A percentile compares a stretch with the other conserved stretches of the same genome.
Conservation (phyloP, 2,797 vertebrate species). For the Dromococcyx pavoninus region DNA sequence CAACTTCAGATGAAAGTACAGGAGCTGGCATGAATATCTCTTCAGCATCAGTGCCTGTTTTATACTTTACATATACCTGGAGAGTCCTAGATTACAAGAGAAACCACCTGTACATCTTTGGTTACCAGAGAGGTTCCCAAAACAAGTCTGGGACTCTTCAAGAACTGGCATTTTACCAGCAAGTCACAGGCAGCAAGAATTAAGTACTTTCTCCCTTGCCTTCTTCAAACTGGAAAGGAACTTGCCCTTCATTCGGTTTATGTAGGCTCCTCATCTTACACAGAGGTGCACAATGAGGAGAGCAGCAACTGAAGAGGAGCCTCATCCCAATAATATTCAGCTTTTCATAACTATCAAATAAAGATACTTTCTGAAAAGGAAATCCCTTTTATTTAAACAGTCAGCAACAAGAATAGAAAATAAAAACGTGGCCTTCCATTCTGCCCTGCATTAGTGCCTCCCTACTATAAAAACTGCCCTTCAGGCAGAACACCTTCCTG, state of each 20-base stretch:
- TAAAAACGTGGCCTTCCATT: background rate
- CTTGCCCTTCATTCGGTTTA: background rate
- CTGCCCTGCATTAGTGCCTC: background rate
- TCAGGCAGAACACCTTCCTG: background rate
- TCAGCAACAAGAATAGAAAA: background rate
- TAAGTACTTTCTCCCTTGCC: background rate
- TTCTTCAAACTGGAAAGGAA: background rate
- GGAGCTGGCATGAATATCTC: background rate
- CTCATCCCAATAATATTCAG: background rate
- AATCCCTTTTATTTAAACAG: background rate
- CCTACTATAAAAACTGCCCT: background rate
- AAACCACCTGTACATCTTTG: slow-evolving; percentile 10
- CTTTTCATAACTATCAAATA: background rate
- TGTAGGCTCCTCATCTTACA: background rate
- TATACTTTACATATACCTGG: slow-evolving; percentile 6
- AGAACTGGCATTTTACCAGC: slow-evolving; percentile 6
- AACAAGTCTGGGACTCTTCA: background rate
- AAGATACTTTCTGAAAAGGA: background rate
- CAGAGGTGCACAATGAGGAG: background rate
- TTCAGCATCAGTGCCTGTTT: background rate
- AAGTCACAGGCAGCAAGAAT: background rate
- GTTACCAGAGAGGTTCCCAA: slow-evolving; percentile 3
- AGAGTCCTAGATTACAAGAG: slow-evolving; percentile 34
- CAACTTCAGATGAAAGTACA: slow-evolving; percentile 34
- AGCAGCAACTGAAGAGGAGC: background rate